A percentile compares a stretch with the other conserved stretches of the same genome.
phyloP scores from a whole-genome alignment of 2,797 vertebrate genomes.

The Sebastes hubbsi region DNA sequence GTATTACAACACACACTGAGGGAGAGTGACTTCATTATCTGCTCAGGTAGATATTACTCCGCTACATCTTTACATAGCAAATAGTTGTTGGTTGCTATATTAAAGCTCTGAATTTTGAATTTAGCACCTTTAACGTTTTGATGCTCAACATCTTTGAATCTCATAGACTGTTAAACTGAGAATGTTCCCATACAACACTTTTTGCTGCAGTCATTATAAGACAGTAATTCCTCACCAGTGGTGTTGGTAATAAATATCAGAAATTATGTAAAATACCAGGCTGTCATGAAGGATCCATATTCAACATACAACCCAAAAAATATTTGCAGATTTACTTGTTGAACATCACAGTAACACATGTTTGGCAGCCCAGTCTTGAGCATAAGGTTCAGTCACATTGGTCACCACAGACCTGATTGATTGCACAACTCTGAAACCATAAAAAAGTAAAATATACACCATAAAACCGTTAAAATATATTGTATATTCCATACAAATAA shows the following conservation, averaged over 20 bases:
- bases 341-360: constrained; percentile 21
- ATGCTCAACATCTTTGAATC: constrained; percentile 4
- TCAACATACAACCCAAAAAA: constrained; percentile 10
- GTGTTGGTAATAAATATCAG: constrained; percentile 20
- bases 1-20: neutral
- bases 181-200: neutral
- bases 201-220: neutral
- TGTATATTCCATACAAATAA: constrained; percentile 25
- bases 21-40: neutral
- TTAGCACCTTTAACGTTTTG: neutral
- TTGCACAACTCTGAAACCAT: constrained; percentile 50
- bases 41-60: neutral
- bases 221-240: constrained; percentile 1
- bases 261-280: neutral
- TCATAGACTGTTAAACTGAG: neutral
- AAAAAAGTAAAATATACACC: constrained; percentile 17
- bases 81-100: neutral
- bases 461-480: constrained; percentile 15
- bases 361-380: constrained; percentile 38
- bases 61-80: neutral
- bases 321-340: constrained; percentile 16
- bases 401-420: constrained; percentile 49
- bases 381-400: constrained; percentile 39
- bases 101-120: neutral
- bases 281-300: neutral